These are phyloP conservation scores for Tychaedon coryphoeus DNA, from an alignment of 2,113 vertebrate species.

Conservation along the genomic window DNA sequence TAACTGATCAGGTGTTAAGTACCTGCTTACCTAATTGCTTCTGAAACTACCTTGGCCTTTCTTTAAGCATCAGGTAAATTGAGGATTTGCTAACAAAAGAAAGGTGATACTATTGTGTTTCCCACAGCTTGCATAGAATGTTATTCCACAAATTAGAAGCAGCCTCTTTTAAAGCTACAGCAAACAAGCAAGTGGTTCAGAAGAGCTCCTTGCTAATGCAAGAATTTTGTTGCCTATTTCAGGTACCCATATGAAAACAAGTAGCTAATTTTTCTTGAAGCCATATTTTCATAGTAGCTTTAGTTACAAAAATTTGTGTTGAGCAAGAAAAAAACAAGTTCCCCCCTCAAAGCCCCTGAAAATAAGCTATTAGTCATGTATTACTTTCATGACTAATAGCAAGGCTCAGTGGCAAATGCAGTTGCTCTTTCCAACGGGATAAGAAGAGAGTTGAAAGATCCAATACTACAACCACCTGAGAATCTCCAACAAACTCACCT, in stretches of 20 bases:
- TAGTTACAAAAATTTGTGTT: not conserved
- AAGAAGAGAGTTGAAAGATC: not conserved
- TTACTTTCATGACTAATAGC: not conserved
- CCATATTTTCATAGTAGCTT: not conserved
- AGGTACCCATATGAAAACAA: not conserved
- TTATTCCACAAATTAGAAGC: constrained; percentile 37
- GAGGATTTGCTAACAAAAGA: constrained; percentile 56
- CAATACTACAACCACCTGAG: not conserved
- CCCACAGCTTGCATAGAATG: not conserved
- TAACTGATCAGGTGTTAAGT: constrained; percentile 73
- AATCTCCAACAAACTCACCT: not conserved
- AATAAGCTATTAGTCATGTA: not conserved
- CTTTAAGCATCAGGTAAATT: constrained; percentile 67
- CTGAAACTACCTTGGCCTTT: constrained; percentile 62
- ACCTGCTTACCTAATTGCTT: constrained; percentile 72
- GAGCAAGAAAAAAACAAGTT: not conserved
- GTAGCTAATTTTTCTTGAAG: not conserved
- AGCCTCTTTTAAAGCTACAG: not conserved
- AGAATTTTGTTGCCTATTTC: not conserved
- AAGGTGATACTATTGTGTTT: constrained; percentile 47
- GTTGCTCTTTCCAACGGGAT: not conserved
- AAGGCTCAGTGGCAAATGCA: not conserved
- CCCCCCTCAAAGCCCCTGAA: not conserved
- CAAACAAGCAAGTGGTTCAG: not conserved
- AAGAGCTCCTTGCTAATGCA: not conserved